Base-by-base conservation (phyloP, 2,797 vertebrate genomes). In the Artibeus lituratus region DNA sequence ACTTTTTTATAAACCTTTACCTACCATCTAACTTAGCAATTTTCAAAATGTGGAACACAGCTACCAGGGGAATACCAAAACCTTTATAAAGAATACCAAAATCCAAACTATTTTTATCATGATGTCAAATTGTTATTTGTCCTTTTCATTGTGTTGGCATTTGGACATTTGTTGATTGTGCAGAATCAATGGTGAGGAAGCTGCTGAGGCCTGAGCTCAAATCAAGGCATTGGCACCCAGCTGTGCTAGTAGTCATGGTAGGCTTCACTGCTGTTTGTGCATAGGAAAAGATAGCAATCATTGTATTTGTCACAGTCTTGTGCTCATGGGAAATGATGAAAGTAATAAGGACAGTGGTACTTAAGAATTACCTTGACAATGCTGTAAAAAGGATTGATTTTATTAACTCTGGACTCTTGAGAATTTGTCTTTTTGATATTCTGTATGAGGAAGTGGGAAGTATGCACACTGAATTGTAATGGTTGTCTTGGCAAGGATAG, bases 211-310 rank as follows among this genome's bases (percentile, higher is more conserved):
- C 51, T 37, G 65, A 9, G 62, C n/a, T 51, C 47, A 26, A 3
- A 12, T 16, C 18, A 21, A 18, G 22, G 74, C 42, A 4, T 47
- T 4, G 32, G 32, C 26, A 6, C 14, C 26, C 1, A 10, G 8
- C 5, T 0, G 2, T 2, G 2, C 9, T 4, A 10, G 4, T 4
- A 0, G 3, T 77, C n/a, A 2, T 0, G 0, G 11, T 32, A 10
- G 0, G 5, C 10, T 8, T 51, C 26, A 2, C 7, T 1, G n/a
- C 16, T 37, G 0, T 0, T 1, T 26, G 72, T 10, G 29, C 29
- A 39, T 26, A 32, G 77, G n/a, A 16, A 87, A 82, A 26, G 26
- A 26, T 6, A 67, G n/a, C 35, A 35, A 49, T 44, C 39, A 22
- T n/a, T 62, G 39, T 44, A 62, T 44, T 62, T 0, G 0, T 49